Base-by-base conservation (phyloP, 2,113 vertebrate species). In the Laticauda colubrina region DNA sequence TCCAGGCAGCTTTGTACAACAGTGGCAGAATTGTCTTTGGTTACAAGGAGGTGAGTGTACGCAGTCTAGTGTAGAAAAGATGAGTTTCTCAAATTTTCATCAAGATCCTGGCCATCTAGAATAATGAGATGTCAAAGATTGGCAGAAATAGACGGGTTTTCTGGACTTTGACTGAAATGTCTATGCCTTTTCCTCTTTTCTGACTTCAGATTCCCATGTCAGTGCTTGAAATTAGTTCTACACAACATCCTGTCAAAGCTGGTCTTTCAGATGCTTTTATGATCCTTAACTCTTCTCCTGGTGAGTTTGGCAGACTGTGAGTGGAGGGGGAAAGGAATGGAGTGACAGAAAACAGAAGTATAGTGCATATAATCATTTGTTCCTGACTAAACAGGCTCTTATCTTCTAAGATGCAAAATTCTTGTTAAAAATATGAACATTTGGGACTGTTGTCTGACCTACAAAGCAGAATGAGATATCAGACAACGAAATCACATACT, bases 241-340 rank as follows among this genome's bases (percentile, higher is more conserved):
- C 98, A 3, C 98, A 99, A 95, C 99, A 99, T 95, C 99, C 99
- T 0, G 98, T 99, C 10, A 99, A 99, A 96, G 98, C 98, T 0
- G 99, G 99, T 34, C 98, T 99, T 87, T 99, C 99, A 0, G 99
- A 99, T 0, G 99, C 99, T 89, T 99, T 99, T 97, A 98, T 99
- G 98, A 95, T 98, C 4, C 95, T 97, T 92, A 97, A 98, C 24
- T 94, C 97, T 0, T 95, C 98, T 24, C 93, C 97, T 0, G 98
- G 99, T 99, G 95, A 98, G 98, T 95, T 7, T 2, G 0, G 56
- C 18, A 39, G 69, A 39, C 15, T 39, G 20, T 87, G 89, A 43
- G 39, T 39, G 55, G 18, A 61, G 91, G 26, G 8, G 3, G 56
- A 51, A 10, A 2, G 48, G 43, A 11, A 21, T 34, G 7, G 1